These are phyloP conservation scores for Limanda limanda DNA, from an alignment of 2,113 vertebrate genomes.

Conservation along the genomic window DNA sequence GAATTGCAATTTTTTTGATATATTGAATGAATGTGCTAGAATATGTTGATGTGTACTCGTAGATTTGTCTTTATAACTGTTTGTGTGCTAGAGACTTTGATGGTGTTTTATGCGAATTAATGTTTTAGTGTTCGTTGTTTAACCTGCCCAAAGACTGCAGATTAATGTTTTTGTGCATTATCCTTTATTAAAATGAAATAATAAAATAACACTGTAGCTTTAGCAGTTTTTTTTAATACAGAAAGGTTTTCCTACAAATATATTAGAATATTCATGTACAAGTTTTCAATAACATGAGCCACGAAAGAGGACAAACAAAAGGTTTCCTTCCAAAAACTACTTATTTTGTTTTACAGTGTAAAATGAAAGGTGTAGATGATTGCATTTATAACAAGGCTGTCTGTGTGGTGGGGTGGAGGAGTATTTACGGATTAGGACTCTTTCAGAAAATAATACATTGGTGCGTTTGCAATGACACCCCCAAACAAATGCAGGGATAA, in stretches of 20 bases:
- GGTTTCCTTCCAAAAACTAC: background rate
- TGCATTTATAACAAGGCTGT: background rate
- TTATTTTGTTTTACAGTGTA: background rate
- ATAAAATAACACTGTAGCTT: background rate
- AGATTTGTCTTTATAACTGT: too few relatives aligned
- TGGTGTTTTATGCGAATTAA: too few relatives aligned
- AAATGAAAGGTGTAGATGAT: background rate
- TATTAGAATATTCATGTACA: background rate
- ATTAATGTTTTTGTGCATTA: too few relatives aligned
- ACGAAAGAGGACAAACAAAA: background rate
- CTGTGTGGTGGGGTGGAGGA: background rate
- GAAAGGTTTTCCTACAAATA: background rate
- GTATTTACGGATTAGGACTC: conserved; percentile 1
- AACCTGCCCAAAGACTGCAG: too few relatives aligned
- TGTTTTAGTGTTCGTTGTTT: too few relatives aligned
- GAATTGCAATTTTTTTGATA: too few relatives aligned
- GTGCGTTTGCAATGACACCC: background rate
- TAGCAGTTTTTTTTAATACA: background rate
- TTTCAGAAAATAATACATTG: conserved; percentile 21
- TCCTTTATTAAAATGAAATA: too few relatives aligned
- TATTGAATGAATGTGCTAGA: too few relatives aligned
- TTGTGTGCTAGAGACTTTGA: too few relatives aligned
- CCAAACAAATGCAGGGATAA: conserved; percentile 41
- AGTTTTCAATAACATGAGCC: background rate
- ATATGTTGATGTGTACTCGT: too few relatives aligned